These are phyloP conservation scores for Melolontha melolontha DNA, from an alignment of 2,888 invertebrate species.

Conservation along the genomic window DNA sequence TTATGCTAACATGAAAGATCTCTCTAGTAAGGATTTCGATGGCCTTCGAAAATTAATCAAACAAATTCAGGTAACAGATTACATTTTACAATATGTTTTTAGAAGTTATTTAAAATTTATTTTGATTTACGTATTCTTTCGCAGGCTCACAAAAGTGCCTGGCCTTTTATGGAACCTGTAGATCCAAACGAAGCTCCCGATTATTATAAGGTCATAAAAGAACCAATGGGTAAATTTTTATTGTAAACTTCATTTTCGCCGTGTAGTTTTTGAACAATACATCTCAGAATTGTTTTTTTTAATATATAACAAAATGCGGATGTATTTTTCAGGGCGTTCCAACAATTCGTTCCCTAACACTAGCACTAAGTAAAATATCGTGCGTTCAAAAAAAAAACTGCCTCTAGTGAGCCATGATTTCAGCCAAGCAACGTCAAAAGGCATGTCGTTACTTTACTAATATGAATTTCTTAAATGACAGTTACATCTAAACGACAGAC, in stretches of 20 bases:
- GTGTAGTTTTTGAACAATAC: not conserved
- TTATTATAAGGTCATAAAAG: slow-evolving; percentile 95
- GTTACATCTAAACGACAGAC: too few species aligned
- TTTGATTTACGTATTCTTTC: slow-evolving; percentile 48
- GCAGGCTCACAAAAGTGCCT: slow-evolving; percentile 93
- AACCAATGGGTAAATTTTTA: slow-evolving; percentile 88
- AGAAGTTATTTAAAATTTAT: not conserved
- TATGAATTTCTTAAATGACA: too few species aligned
- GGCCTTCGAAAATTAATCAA: slow-evolving; percentile 87
- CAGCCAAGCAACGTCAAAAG: too few species aligned
- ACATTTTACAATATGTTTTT: not conserved
- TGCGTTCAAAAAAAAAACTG: too few species aligned
- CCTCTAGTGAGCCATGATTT: too few species aligned
- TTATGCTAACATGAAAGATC: slow-evolving; percentile 89
- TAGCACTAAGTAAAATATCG: too few species aligned
- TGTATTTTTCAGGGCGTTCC: too few species aligned
- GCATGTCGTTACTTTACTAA: too few species aligned
- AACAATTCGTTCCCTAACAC: too few species aligned
- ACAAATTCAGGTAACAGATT: slow-evolving; percentile 79
- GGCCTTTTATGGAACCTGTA: slow-evolving; percentile 98
- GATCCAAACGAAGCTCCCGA: slow-evolving; percentile 96
- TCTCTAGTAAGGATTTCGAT: slow-evolving; percentile 83
- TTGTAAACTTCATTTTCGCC: not conserved
- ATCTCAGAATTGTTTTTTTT: too few species aligned
- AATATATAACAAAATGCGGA: too few species aligned